Evolutionary conservation across 2,888 invertebrate species (phyloP).

Genomic region (Oxycera nigricornis): DNA sequence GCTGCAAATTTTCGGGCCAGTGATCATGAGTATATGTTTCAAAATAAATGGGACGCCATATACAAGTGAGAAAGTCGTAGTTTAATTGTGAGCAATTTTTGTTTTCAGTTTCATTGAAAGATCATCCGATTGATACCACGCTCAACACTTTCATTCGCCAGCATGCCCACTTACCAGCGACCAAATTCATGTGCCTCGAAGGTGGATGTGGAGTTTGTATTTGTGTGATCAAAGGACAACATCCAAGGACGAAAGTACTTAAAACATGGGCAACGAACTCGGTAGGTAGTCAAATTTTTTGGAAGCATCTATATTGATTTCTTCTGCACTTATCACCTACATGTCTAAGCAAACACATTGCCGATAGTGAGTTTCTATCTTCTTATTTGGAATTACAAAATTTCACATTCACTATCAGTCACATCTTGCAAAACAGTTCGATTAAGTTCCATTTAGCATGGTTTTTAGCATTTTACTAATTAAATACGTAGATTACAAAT

Average conservation of each 20-base stretch:
- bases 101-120: slow-evolving; percentile 48
- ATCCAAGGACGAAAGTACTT: slow-evolving; percentile 60
- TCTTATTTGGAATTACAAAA: no score
- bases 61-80: slow-evolving; percentile 49
- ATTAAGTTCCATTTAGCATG: no score
- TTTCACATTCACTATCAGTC: no score
- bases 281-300: slow-evolving; percentile 62
- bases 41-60: slow-evolving; percentile 53
- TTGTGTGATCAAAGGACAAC: slow-evolving; percentile 59
- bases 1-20: no score
- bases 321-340: no score
- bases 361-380: no score
- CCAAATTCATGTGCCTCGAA: slow-evolving; percentile 73
- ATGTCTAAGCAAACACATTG: no score
- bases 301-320: no score
- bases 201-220: slow-evolving; percentile 73
- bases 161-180: slow-evolving; percentile 66
- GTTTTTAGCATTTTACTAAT: no score
- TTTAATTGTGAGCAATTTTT: neutral
- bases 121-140: slow-evolving; percentile 62
- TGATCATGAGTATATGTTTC: slow-evolving; percentile 54
- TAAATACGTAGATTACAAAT: no score
- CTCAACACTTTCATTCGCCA: slow-evolving; percentile 69
- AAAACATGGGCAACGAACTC: slow-evolving; percentile 70
- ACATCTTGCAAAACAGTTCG: no score